Evolutionary conservation across 2,797 vertebrate genomes (phyloP).

Genomic region (Octomys mimax): DNA sequence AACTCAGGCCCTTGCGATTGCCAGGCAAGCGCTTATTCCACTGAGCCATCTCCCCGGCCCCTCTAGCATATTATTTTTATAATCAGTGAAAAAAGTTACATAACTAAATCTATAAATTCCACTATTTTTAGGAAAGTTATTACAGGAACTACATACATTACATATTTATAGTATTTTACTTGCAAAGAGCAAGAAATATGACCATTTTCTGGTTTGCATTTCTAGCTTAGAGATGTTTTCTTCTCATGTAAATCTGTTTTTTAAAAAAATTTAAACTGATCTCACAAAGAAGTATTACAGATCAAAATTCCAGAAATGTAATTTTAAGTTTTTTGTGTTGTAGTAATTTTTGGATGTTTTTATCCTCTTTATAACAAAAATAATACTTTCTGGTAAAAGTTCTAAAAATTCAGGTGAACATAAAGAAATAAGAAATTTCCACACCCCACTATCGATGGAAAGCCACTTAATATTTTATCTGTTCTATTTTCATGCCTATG

Average conservation of each 20-base stretch:
- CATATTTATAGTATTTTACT: not conserved
- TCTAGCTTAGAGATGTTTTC: not conserved
- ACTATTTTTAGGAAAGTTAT: not conserved
- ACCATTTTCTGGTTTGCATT: not conserved
- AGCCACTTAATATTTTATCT: not conserved
- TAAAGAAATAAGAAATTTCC: not conserved
- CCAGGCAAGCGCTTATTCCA: no score
- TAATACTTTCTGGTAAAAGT: not conserved
- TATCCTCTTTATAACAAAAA: not conserved
- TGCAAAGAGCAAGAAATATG: not conserved
- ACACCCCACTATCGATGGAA: not conserved
- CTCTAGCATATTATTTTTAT: no score
- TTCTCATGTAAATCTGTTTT: no score
- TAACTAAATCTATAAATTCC: not conserved
- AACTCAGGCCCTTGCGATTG: no score
- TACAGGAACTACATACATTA: not conserved
- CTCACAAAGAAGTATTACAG: not conserved
- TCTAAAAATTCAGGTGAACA: constrained; percentile 40
- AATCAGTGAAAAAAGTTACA: not conserved
- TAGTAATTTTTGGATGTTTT: not conserved
- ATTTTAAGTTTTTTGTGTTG: not conserved
- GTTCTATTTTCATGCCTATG: not conserved
- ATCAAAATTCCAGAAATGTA: not conserved
- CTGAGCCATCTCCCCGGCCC: no score
- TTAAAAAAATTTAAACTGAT: not conserved